These are phyloP conservation scores for Morpho deidamia DNA, from an alignment of 2,888 invertebrate genomes.

Conservation along the genomic window DNA sequence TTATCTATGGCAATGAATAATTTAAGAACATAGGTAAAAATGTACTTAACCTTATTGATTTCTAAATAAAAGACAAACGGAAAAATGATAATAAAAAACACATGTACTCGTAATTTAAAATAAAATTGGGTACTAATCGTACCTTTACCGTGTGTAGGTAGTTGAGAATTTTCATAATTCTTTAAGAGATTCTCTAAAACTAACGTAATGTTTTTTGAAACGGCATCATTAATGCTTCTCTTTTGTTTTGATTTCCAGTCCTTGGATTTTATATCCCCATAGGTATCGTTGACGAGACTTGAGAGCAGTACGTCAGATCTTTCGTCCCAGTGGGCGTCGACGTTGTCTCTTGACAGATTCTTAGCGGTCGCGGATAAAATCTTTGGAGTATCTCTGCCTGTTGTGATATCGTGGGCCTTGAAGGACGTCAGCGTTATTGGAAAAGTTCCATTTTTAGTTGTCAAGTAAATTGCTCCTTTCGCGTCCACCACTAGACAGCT, in stretches of 20 bases:
- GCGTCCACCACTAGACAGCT: constrained; percentile 50
- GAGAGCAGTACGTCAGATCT: constrained; percentile 50
- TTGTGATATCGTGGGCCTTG: constrained; percentile 48
- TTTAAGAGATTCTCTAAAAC: constrained; percentile 91
- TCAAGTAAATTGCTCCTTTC: constrained; percentile 73
- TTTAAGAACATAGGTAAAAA: no score
- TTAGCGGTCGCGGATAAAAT: constrained; percentile 56
- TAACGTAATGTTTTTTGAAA: constrained; percentile 90
- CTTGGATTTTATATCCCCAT: constrained; percentile 40
- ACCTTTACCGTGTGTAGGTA: constrained; percentile 94
- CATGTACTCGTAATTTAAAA: neutral
- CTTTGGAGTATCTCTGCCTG: constrained; percentile 50
- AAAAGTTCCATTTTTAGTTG: constrained; percentile 73
- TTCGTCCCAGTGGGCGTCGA: constrained; percentile 42
- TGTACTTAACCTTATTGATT: no score
- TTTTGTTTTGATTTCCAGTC: constrained; percentile 52
- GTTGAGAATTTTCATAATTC: constrained; percentile 93
- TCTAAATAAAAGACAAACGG: no score
- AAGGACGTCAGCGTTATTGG: constrained; percentile 69
- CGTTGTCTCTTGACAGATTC: constrained; percentile 46
- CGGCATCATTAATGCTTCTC: constrained; percentile 82
- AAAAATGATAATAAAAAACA: no score
- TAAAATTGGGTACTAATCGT: constrained; percentile 16
- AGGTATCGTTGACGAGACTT: constrained; percentile 56
- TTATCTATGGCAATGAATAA: no score